Percentiles rank a stretch among this genome's conserved stretches.
Conservation (phyloP, 2,113 vertebrate genomes). For the Atlantisia rogersi region DNA sequence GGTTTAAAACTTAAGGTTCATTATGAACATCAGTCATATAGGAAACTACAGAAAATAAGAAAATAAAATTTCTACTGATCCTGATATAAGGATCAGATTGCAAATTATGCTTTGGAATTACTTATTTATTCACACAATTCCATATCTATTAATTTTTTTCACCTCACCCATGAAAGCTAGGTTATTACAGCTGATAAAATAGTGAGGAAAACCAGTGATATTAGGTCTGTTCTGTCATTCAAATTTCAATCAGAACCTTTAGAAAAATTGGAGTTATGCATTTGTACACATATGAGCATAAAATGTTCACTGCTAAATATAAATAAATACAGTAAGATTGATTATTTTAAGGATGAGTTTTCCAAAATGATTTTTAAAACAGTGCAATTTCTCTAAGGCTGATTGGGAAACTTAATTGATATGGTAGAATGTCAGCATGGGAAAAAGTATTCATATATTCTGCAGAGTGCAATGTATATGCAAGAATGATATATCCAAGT, state of each 20-base stretch:
- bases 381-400: background rate
- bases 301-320: background rate
- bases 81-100: background rate
- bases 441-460: background rate
- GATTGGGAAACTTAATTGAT: background rate
- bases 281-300: background rate
- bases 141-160: background rate
- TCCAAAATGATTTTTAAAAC: background rate
- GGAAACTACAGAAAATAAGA: background rate
- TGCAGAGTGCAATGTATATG: background rate
- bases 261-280: background rate
- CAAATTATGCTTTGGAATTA: background rate
- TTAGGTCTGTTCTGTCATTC: background rate
- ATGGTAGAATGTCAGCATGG: background rate
- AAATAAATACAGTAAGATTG: background rate
- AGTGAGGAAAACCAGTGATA: background rate
- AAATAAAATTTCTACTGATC: background rate
- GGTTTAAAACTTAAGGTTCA: background rate
- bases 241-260: background rate
- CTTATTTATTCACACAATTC: background rate
- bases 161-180: background rate
- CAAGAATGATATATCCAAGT: background rate
- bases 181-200: background rate
- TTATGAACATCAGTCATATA: background rate
- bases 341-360: background rate